Evolutionary conservation across 1,140 invertebrate species (phyloP), one percentile per base, ranked within the genome.

Genomic region (Aphis gossypii): DNA sequence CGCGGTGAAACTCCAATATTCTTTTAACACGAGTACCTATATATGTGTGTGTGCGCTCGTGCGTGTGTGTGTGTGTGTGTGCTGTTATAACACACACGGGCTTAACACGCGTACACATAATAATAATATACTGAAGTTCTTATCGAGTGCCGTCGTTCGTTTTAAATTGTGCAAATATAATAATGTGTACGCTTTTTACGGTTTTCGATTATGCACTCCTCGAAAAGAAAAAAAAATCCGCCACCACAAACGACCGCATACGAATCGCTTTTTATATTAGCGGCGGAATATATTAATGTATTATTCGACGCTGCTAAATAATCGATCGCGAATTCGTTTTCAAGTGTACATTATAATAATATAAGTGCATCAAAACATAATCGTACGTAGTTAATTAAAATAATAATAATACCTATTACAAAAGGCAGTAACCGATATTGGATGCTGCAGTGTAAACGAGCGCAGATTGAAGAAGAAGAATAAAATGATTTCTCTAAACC

Each of bases 81-180:
- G 25, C 25, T 60, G 11, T 23, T 68, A 60, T 25, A 3, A n/a
- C 60, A n/a, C 60, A 68, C 60, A 14, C 60, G 60, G 11, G 30
- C 14, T 68, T 68, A 68, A 68, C 30, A 30, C 60, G 60, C 60
- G 60, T 68, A 68, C 23, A n/a, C 30, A 68, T 18, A 51, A 68
- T 68, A 68, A 68, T 68, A 68, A 68, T 68, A 68, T 68, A 14
- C 60, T 68, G 60, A 68, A 68, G 60, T 68, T n/a, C 60, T 68
- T 68, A 68, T 68, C 60, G 60, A 68, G 60, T 68, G 60, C 60
- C 60, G 60, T 68, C 60, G 60, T 68, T 68, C 60, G 60, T 68
- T 68, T 68, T 68, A 68, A 68, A 68, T 68, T 68, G 60, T 68
- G 60, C 60, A 68, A 68, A 68, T 68, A 68, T 68, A 68, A 68